Base-by-base conservation (phyloP, 2,113 vertebrate genomes). In the Peromyscus maniculatus region DNA sequence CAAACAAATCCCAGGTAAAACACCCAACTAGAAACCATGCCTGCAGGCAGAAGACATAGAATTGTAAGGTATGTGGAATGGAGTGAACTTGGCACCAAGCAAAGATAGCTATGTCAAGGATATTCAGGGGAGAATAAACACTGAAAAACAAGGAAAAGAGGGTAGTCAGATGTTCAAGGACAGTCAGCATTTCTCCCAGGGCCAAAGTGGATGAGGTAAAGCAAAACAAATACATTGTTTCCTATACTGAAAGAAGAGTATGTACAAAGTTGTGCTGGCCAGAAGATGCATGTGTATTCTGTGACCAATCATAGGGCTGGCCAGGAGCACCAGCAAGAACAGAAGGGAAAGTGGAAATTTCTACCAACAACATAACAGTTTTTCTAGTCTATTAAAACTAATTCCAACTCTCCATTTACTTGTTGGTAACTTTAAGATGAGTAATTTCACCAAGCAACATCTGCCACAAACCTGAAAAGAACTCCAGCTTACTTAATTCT, bases 371-470 rank as follows among this genome's bases (percentile, higher is more conserved):
- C 66, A 12, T 91, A 33, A 64, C 33, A 82, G 19, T 62, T 39
- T 75, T 87, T 93, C 49, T 62, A 77, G 82, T 82, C 9, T n/a
- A 8, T 6, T 88, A 16, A 49, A 91, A 78, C 22, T n/a, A 62
- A 83, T 69, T 31, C 2, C 21, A 78, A 31, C 39, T 87, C 59
- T 39, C 13, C 16, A 52, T 21, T 93, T 82, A 87, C n/a, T 75
- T 83, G 88, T 62, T 33, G 43, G 19, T 64, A 89, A 52, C 91
- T 84, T 95, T 71, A 87, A 22, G 55, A 79, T 87, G 88, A n/a
- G 8, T 77, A 33, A 95, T 59, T 55, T 91, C 33, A 87, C 24
- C 36, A 83, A 62, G 28, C 69, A 93, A 91, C 80, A 31, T 91
- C 19, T 89, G 28, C 43, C 93, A 64, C 16, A 94, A 74, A 94